phyloP scores from a whole-genome alignment of 2,113 vertebrate genomes.

The Archocentrus centrarchus region DNA sequence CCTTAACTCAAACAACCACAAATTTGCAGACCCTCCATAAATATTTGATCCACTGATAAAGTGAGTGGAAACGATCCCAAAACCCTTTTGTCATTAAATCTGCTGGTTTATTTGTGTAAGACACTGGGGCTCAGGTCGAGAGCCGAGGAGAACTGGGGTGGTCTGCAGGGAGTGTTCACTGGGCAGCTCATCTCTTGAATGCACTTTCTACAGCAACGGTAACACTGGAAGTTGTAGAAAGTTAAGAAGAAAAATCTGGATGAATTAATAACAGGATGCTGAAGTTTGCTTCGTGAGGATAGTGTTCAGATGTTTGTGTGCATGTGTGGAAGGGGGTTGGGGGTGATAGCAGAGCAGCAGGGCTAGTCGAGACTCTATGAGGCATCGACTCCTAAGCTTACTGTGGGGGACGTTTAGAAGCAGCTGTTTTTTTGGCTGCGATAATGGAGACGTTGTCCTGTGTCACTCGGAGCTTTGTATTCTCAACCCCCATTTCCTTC shows the following conservation, averaged over 20 bases:
- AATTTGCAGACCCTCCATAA: conserved; percentile 11
- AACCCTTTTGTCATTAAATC: conserved; percentile 72
- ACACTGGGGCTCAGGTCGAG: conserved; percentile 53
- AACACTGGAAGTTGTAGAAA: conserved; percentile 6
- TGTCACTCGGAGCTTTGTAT: conserved; percentile 7
- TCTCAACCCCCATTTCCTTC: conserved; percentile 22
- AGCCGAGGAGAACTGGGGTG: conserved; percentile 62
- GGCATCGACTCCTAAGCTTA: conserved; percentile 57
- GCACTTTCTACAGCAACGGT: conserved; percentile 36
- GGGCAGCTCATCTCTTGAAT: conserved; percentile 60
- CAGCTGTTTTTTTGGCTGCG: conserved; percentile 75
- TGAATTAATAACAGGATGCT: background rate
- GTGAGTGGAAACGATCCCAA: conserved; percentile 64
- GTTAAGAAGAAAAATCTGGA: conserved; percentile 1
- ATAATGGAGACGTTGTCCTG: conserved; percentile 79
- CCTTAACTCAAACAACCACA: background rate
- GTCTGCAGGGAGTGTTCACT: conserved; percentile 66
- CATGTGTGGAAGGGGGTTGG: background rate
- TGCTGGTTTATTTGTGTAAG: conserved; percentile 79
- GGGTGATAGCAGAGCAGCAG: background rate
- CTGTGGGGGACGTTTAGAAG: conserved; percentile 64
- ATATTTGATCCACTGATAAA: conserved; percentile 64
- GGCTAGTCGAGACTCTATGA: conserved; percentile 21
- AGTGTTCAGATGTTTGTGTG: background rate
- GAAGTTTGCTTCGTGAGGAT: background rate